Base-by-base conservation (phyloP, 2,888 invertebrate genomes). In the Tenodera sinensis region DNA sequence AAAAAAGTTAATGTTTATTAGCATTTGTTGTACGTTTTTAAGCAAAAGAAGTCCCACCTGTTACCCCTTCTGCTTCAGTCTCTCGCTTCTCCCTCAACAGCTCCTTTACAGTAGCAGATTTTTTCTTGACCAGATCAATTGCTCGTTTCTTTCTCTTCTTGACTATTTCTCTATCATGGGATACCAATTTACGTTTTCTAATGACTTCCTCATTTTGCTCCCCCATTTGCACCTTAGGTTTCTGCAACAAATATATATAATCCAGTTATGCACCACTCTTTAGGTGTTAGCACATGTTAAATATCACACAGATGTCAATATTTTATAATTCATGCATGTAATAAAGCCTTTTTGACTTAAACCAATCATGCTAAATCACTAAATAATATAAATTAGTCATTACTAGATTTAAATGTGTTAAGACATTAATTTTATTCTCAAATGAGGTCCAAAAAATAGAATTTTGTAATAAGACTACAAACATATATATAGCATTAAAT, bases 91-190 rank as follows among this genome's bases (percentile, higher is more conserved):
- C 92, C 90, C 91, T 91, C 89, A 91, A 89, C 25, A 92, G 90
- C 86, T 91, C 91, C 90, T 92, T 92, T 9, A 92, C 92, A 12
- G 91, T 91, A 28, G 90, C 88, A 20, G 91, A 89, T 89, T 91
- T 91, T 90, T 91, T 92, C 89, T 91, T 91, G 14, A 81, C 83
- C 25, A 90, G 42, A 86, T 90, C 90, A 34, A 90, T 90, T 28
- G 90, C 90, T 71, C 85, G 90, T 81, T 90, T 90, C 89, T 90
- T 91, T 47, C 89, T 89, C 90, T 90, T 91, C 93, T 90, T 94
- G 92, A 83, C 92, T 91, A 90, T 92, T 91, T 90, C 90, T n/a
- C 90, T 82, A 28, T 90, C 90, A 71, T 89, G 89, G 7, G 89
- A 90, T 12, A 83, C 81, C 71, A 90, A 15, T 83, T 90, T 90